Conservation (phyloP, 2,797 vertebrate genomes). For the Cynodonichthys magdalenae region DNA sequence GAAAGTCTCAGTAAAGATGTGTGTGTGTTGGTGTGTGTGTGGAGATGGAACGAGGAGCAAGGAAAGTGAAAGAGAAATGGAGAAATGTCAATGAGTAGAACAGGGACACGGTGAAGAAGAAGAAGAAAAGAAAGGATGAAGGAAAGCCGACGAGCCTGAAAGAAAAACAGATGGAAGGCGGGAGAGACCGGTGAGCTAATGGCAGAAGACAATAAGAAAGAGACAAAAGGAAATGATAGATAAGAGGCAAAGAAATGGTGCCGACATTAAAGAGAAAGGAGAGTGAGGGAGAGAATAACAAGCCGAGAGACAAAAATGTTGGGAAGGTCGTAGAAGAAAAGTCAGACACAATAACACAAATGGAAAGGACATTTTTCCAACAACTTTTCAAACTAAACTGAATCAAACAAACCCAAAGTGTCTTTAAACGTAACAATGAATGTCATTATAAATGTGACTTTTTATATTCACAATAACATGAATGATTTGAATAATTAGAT, state of each 20-base stretch:
- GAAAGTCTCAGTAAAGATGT: conserved; percentile 23
- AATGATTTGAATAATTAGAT: no score
- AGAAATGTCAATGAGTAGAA: conserved; percentile 51
- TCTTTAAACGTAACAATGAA: background rate
- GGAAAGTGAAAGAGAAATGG: conserved; percentile 35
- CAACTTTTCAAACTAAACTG: conserved; percentile 8
- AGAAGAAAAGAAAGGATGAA: conserved; percentile 21
- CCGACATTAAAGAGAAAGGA: conserved; percentile 34
- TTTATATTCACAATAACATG: background rate
- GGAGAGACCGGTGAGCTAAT: conserved; percentile 55
- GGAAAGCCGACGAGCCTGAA: conserved; percentile 49
- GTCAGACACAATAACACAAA: conserved; percentile 16
- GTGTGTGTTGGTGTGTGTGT: conserved; percentile 14
- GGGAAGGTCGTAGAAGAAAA: conserved; percentile 40
- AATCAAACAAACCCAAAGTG: background rate
- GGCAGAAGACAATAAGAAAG: conserved; percentile 53
- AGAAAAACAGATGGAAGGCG: conserved; percentile 41
- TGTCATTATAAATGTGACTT: no score
- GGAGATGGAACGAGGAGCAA: conserved; percentile 13
- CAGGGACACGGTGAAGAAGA: conserved; percentile 20
- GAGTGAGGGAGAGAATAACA: conserved; percentile 45
- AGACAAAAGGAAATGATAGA: conserved; percentile 62
- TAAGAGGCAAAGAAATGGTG: conserved; percentile 46
- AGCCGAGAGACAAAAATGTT: conserved; percentile 30
- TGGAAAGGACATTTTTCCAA: conserved; percentile 4